Evolutionary conservation across 2,888 invertebrate species (phyloP), one percentile per base, ranked within the genome.

Genomic region (Orgyia antiqua): DNA sequence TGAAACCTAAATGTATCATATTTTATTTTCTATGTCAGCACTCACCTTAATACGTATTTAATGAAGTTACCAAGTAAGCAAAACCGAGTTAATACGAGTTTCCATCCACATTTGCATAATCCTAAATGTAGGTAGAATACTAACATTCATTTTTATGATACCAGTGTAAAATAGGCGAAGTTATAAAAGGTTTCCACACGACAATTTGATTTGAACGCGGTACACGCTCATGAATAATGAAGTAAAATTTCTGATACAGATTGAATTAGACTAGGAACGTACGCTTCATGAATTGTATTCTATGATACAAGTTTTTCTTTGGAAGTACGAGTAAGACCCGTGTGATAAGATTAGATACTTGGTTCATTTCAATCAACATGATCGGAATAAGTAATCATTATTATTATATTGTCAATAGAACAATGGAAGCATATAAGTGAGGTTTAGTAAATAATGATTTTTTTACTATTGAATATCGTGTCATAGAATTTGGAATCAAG

Each of bases 211-310:
- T 43, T 51, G 47, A 41, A 50, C 50, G 47, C 38, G 44, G 37
- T 34, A 39, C 36, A 39, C 30, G 39, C 38, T 52, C 50, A 52
- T 63, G 54, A 57, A 58, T 57, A 62, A 53, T 47, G 45, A 54
- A 56, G 49, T 28, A 31, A 39, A 39, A 42, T 42, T 37, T 45
- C 34, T 36, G 33, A 37, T 45, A 43, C 33, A 39, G 38, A 46
- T 50, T 44, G 36, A 45, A 50, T 49, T 48, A 36, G 32, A 32
- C 9, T 31, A 27, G 11, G 29, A 13, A 27, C 3, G 10, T 12
- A n/a, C n/a, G 33, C 27, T 13, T 36, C 36, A 41, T 33, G 15
- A n/a, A 6, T 5, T 52, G 39, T 30, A 31, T 40, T 29, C 29
- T 17, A 36, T n/a, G n/a, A n/a, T n/a, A n/a, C n/a, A n/a, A n/a